Evolutionary conservation across 2,113 vertebrate genomes (phyloP), one percentile per base, ranked within the genome.

Genomic region (Chelonoidis abingdonii): DNA sequence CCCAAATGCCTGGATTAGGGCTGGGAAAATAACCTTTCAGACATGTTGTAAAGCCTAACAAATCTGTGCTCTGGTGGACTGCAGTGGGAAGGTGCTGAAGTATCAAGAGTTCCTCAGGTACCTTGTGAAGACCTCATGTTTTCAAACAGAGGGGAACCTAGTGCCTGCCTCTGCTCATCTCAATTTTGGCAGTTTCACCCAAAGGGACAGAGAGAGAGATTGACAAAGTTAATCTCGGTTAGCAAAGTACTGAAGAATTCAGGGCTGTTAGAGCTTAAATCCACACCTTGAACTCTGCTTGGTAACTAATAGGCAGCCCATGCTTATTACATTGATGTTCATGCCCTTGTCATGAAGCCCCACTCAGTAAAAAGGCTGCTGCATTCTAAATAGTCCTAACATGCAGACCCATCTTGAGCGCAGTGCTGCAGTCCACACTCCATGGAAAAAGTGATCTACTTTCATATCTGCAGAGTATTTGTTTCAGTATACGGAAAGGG

Each of bases 401-500:
- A 87, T 89, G 88, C 87, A 72, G 41, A 12, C 41, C 25, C 24
- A 76, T 7, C 22, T 27, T 14, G 10, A 41, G 72, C 72, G 44
- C 35, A 72, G 0, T 8, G 0, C 69, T 84, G 80, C 2, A 41
- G 72, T 76, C 75, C 65, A 10, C 19, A 6, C 75, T 78, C 24
- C 75, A 44, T 27, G 38, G 13, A 27, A 10, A 5, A 76, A 0
- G 75, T 22, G 13, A 2, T 62, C 87, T 72, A 76, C 35, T 19
- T 65, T 86, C 31, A 80, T 0, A 4, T 62, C 1, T 1, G 29
- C 78, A 72, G 83, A 72, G 72, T 89, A n/a, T 81, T 53, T 52
- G 52, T 89, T 88, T 54, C 83, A 84, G 19, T 87, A 69, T 88
- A 50, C 90, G 59, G 93, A 86, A 93, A 93, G 8, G n/a, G 50